A percentile compares a stretch with the other conserved stretches of the same genome.
phyloP scores from a whole-genome alignment of 2,113 vertebrate species.

The Bujurquina vittata region DNA sequence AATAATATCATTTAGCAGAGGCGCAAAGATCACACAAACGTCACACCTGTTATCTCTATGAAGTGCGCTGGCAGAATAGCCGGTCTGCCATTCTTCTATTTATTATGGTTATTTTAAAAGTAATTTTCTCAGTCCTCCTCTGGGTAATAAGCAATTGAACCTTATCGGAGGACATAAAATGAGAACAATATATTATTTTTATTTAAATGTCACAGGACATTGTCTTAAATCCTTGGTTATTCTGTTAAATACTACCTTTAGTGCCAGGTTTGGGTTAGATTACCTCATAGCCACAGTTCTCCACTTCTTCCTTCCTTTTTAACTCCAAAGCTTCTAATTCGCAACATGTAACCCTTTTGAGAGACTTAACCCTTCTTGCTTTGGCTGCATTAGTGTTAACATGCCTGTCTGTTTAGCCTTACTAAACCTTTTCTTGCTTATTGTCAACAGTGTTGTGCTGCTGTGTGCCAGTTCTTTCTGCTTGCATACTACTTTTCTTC shows the following conservation, averaged over 20 bases:
- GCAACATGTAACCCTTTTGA: conserved; percentile 25
- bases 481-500: conserved; percentile 62
- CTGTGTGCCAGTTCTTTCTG: conserved; percentile 59
- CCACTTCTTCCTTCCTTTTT: not conserved
- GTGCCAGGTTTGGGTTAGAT: not conserved
- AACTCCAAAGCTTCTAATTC: conserved; percentile 9
- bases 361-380: conserved; percentile 24
- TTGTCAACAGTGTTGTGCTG: conserved; percentile 67
- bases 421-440: conserved; percentile 75
- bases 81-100: not conserved
- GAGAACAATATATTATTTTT: not conserved
- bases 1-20: not conserved
- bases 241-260: not conserved
- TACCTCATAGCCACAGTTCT: conserved; percentile 23
- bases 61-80: conserved; percentile 29
- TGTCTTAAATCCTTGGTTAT: conserved; percentile 7
- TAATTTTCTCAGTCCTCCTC: not conserved
- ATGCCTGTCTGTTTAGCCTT: conserved; percentile 97
- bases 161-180: conserved; percentile 4
- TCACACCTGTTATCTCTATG: conserved; percentile 1
- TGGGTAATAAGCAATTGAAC: conserved; percentile 11
- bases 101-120: not conserved
- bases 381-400: conserved; percentile 49
- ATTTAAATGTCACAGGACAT: conserved; percentile 37
- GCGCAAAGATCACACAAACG: not conserved